Percentiles rank a stretch among this genome's conserved stretches.
Evolutionary conservation across 2,888 invertebrate species (phyloP).

Genomic region (Phragmatobia fuliginosa): DNA sequence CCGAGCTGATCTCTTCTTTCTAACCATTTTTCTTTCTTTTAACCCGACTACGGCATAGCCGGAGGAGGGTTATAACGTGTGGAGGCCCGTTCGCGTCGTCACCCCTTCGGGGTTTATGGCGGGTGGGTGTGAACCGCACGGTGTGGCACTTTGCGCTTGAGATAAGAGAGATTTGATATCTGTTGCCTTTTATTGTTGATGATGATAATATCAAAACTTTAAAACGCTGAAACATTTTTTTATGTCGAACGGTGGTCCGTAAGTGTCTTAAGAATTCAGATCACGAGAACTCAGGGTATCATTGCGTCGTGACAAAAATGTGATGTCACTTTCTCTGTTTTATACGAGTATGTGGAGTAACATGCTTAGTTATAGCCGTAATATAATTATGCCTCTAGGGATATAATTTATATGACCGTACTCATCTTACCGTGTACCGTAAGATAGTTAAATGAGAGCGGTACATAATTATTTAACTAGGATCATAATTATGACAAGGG

Average conservation of each 20-base stretch:
- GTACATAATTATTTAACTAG: background rate
- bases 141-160: no score
- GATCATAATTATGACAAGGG: background rate
- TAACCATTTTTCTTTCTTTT: no score
- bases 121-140: no score
- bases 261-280: background rate
- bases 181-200: background rate
- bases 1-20: no score
- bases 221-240: background rate
- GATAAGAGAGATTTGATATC: no score
- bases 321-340: background rate
- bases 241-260: background rate
- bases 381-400: background rate
- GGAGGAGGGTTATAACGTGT: no score
- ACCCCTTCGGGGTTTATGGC: no score
- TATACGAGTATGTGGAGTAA: background rate
- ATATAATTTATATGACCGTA: background rate
- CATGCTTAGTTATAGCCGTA: background rate
- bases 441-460: background rate
- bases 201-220: background rate
- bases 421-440: background rate
- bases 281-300: background rate
- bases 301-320: background rate
- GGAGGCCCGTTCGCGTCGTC: no score
- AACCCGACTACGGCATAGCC: no score